Conservation (phyloP, 1,140 invertebrate species). For the Archegozetes longisetosus region DNA sequence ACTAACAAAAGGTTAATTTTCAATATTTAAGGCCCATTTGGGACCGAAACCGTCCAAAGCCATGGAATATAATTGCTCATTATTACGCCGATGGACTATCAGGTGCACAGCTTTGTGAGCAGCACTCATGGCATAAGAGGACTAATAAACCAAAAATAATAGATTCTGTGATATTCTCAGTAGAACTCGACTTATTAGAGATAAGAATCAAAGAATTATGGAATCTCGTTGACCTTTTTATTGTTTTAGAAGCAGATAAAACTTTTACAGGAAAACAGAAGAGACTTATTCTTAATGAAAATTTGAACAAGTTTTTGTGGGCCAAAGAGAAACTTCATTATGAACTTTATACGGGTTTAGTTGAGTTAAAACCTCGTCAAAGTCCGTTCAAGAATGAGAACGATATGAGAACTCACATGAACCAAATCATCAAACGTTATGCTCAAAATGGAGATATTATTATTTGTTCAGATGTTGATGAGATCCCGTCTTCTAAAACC, state of each 20-base stretch:
- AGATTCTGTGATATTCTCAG: conserved; percentile 6
- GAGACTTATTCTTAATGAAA: not conserved
- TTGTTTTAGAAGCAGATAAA: conserved; percentile 1
- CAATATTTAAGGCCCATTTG: not conserved
- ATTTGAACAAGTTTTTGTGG: not conserved
- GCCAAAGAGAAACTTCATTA: not conserved
- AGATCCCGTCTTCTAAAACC: not conserved
- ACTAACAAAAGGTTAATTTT: too few relatives aligned
- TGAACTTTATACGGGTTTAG: not conserved
- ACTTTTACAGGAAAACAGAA: conserved; percentile 4
- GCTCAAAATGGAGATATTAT: not conserved
- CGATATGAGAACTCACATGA: conserved; percentile 3
- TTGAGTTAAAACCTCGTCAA: not conserved
- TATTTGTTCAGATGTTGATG: conserved; percentile 7
- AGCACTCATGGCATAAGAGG: not conserved
- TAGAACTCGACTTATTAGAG: conserved; percentile 11
- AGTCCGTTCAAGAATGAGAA: conserved; percentile 8
- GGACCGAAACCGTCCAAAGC: not conserved
- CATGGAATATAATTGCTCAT: not conserved
- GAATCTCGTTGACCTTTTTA: conserved; percentile 3
- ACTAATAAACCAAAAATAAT: not conserved
- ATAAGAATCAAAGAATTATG: conserved; percentile 7
- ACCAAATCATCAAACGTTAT: not conserved
- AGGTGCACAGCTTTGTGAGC: not conserved
- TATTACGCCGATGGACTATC: not conserved